A percentile compares a stretch with the other conserved stretches of the same genome.
Conservation (phyloP, 1,140 invertebrate genomes). For the Matsumurasca onukii region DNA sequence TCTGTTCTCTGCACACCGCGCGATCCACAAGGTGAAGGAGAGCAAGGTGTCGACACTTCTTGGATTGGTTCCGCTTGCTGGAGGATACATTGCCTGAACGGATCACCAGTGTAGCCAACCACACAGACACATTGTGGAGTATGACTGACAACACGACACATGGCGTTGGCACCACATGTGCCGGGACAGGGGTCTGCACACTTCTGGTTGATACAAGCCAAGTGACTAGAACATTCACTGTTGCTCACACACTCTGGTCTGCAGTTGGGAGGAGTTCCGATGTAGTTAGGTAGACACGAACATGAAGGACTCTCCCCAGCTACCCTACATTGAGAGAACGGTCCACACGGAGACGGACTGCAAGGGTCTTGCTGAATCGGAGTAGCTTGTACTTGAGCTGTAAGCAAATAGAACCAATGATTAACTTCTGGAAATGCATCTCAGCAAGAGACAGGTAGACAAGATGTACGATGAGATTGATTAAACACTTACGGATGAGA, state of each 20-base stretch:
- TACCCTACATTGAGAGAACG: conserved; percentile 63
- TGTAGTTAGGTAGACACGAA: conserved; percentile 59
- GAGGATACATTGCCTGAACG: conserved; percentile 55
- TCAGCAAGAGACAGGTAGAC: too few relatives aligned
- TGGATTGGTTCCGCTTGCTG: conserved; percentile 41
- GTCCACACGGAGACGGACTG: conserved; percentile 66
- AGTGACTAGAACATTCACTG: conserved; percentile 58
- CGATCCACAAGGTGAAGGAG: conserved; percentile 69
- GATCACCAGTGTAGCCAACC: conserved; percentile 58
- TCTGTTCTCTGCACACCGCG: conserved; percentile 64
- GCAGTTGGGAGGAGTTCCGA: conserved; percentile 63
- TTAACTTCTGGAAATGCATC: background rate
- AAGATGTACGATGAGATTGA: background rate
- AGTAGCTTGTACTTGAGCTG: conserved; percentile 45
- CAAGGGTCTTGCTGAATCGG: conserved; percentile 62
- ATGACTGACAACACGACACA: conserved; percentile 66
- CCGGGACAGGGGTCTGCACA: conserved; percentile 67
- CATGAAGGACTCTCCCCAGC: conserved; percentile 61
- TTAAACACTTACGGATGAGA: conserved; percentile 46
- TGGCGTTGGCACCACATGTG: conserved; percentile 61
- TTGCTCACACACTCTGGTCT: conserved; percentile 65
- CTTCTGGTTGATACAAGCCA: conserved; percentile 66
- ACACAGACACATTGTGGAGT: conserved; percentile 62
- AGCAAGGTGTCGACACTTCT: conserved; percentile 53
- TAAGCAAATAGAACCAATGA: conserved; percentile 19